Evolutionary conservation across 2,888 invertebrate species (phyloP), one percentile per base, ranked within the genome.

Genomic region (Sarcophaga carnaria): DNA sequence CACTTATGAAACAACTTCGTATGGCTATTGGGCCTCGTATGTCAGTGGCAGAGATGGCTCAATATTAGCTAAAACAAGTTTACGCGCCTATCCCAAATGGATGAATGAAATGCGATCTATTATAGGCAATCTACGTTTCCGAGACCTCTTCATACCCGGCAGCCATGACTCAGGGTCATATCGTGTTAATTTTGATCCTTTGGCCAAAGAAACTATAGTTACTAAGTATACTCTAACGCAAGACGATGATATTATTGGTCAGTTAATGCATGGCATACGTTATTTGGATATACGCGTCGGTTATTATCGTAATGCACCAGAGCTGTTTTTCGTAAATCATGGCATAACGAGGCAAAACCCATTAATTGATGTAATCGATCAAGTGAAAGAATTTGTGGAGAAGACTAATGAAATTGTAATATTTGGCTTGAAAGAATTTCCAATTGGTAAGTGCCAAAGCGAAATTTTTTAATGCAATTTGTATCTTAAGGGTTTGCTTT

Each of bases 161-260:
- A 95, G 96, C 0, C 96, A 96, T 90, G 96, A 96, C 91, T 95
- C 96, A 0, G 96, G 95, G 5, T 94, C 95, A 12, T 96, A 95
- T 90, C 92, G 93, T 3, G 89, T 90, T 4, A 90, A 92, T 79
- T 94, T 93, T 54, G 90, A 93, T 90, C 93, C 93, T 1, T 80
- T 90, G n/a, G 59, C 88, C 17, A 90, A 90, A 25, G 94, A 94
- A 80, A 94, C 91, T 67, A 85, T 94, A 60, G 92, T 95, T 8
- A 93, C 94, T 10, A 94, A 94, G 89, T 95, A 94, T 81, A 92
- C 94, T 3, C 91, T 95, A 11, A 94, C 94, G 1, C 95, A 95
- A 91, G 95, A 95, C 88, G 95, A 95, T 89, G 94, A 94, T 89
- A 92, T 95, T 64, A 93, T 94, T 69, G 93, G 94, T 0, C 96